Evolutionary conservation across 1,140 invertebrate genomes (phyloP).

Genomic region (Habropoda laboriosa): DNA sequence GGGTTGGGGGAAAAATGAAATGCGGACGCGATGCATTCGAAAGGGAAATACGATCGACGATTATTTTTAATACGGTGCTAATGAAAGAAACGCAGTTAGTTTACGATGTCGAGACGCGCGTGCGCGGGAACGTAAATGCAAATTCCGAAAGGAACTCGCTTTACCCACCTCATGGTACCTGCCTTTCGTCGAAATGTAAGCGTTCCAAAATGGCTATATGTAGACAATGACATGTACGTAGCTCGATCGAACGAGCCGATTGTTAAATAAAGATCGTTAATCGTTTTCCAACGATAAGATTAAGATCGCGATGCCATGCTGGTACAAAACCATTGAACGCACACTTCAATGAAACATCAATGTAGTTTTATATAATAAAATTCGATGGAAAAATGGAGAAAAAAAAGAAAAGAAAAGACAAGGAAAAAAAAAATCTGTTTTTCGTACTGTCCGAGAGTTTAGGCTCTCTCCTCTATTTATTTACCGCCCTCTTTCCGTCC

Average conservation of each 20-base stretch:
- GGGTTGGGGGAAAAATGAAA: not conserved
- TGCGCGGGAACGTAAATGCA: not conserved
- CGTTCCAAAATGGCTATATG: not conserved
- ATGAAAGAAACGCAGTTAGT: not conserved
- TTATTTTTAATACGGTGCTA: conserved; percentile 29
- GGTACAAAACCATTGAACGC: conserved; percentile 42
- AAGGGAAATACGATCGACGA: not conserved
- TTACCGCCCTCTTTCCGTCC: too few relatives aligned
- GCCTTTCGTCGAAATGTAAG: not conserved
- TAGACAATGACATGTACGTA: too few relatives aligned
- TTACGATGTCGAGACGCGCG: not conserved
- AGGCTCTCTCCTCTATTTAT: too few relatives aligned
- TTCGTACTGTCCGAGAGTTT: not conserved
- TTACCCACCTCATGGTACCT: conserved; percentile 21
- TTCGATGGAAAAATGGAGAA: not conserved
- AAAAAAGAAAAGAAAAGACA: not conserved
- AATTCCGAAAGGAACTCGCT: not conserved
- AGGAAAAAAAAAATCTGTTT: not conserved
- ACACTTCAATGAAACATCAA: conserved; percentile 46
- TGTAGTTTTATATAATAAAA: conserved; percentile 68
- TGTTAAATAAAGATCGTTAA: conserved; percentile 5
- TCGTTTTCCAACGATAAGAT: conserved; percentile 7
- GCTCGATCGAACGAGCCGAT: not conserved
- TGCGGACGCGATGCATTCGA: not conserved
- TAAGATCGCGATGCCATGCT: conserved; percentile 3